Evolutionary conservation across 2,113 vertebrate genomes (phyloP), one percentile per base, ranked within the genome.

Genomic region (Pachyramphus minor): DNA sequence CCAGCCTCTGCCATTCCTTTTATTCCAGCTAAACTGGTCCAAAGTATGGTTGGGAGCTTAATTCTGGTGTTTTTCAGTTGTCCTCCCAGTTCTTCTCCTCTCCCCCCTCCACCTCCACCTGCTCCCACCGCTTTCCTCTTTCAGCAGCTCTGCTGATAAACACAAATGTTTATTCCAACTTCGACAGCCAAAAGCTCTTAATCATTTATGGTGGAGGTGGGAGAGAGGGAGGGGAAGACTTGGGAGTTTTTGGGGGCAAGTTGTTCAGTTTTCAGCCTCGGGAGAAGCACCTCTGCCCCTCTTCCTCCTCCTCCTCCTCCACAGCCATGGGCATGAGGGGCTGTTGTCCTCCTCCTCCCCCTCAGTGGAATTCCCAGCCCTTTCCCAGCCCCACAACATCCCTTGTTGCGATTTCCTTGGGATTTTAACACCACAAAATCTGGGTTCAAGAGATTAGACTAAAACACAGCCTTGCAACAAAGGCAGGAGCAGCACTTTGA

Each of bases 121-220:
- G 35, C 90, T 96, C 95, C 96, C 94, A 96, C 94, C 6, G 4
- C 94, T 93, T 94, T 96, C 95, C 84, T 89, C 91, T 95, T 92
- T 84, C 12, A 27, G 93, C 94, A 41, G 87, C 92, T 55, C 74
- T 47, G 67, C 89, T 19, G 84, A 77, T 72, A 88, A 95, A 84
- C 45, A n/a, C 87, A 71, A 91, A 42, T 73, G 87, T 74, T 95
- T 90, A 33, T 75, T 81, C 50, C 11, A 3, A 31, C 52, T 71
- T 59, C 62, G 66, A 21, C 83, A 78, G 93, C 91, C 59, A 76
- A 89, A 33, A 95, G 80, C 87, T 96, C 84, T 71, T 42, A 86
- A 63, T 68, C 64, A 35, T 3, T 78, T 28, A 5, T 21, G 42
- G 12, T 1, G 2, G 50, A 47, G 37, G 71, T 33, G 86, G 86